Conservation (phyloP, 2,888 invertebrate species). For the Oscheius myriophilus region DNA sequence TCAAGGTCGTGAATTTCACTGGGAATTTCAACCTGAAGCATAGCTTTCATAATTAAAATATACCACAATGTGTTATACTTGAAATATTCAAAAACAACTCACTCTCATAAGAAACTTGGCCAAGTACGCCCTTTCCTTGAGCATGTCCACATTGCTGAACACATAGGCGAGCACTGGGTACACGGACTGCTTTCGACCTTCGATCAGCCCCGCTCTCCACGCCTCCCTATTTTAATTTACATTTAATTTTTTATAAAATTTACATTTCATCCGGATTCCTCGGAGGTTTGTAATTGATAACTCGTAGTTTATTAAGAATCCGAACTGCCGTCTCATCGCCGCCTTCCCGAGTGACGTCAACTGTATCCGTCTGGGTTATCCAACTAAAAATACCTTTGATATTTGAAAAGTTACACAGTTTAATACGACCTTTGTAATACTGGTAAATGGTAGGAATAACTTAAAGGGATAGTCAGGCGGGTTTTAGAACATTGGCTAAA, state of each 20-base stretch:
- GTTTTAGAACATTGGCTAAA: too few species aligned
- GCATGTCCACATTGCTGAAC: slow-evolving; percentile 80
- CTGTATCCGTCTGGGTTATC: slow-evolving; percentile 73
- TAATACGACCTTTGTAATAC: too few species aligned
- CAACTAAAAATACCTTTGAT: slow-evolving; percentile 34
- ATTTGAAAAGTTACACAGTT: too few species aligned
- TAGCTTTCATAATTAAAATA: background rate
- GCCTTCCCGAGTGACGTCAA: slow-evolving; percentile 82
- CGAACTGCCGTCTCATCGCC: slow-evolving; percentile 82
- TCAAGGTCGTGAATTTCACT: slow-evolving; percentile 78
- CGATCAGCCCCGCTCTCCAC: slow-evolving; percentile 78
- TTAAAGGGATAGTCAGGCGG: too few species aligned
- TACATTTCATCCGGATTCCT: slow-evolving; percentile 72
- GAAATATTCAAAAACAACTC: background rate
- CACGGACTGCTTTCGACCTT: slow-evolving; percentile 81
- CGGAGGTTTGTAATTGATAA: slow-evolving; percentile 83
- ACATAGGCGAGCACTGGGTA: slow-evolving; percentile 85
- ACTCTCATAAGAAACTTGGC: slow-evolving; percentile 75
- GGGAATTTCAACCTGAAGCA: slow-evolving; percentile 47
- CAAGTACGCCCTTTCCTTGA: slow-evolving; percentile 85
- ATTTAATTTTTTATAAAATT: slow-evolving; percentile 12
- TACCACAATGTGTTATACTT: background rate
- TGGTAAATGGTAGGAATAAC: too few species aligned
- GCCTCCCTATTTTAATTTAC: slow-evolving; percentile 72
- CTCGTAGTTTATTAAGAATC: slow-evolving; percentile 79